Evolutionary conservation across 2,888 invertebrate species (phyloP), one percentile per base, ranked within the genome.

Genomic region (Oasisia sp.): DNA sequence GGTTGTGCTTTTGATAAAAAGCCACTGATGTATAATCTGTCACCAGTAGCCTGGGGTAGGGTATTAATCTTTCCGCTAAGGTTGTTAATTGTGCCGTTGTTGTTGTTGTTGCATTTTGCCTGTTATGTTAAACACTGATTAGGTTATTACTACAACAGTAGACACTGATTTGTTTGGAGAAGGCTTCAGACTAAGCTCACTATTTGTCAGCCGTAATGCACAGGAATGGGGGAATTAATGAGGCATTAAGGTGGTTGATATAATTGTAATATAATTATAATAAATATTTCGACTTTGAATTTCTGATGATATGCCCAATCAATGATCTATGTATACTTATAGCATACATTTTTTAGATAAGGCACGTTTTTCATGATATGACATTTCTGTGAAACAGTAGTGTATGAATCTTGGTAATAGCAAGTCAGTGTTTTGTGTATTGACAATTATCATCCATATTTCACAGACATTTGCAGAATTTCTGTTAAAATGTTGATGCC

Each of bases 1-100:
- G 74, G 74, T 74, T 74, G n/a, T 74, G 74, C 74, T 27, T 74
- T 74, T 74, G 74, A 74, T 74, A 74, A 74, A 74, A 74, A 74
- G 14, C 50, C 9, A 50, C 9, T 50, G 50, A 5, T 50, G 14
- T n/a, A 74, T 74, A 74, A 19, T 74, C 74, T 74, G 27, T 74
- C 74, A 74, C 74, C 74, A 74, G 74, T 14, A 74, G 74, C n/a
- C 74, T 74, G 74, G 27, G 27, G 74, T 74, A 74, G n/a, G 27
- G 27, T 74, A n/a, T 74, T n/a, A 74, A n/a, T 74, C n/a, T 74
- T 74, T 19, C 74, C 1, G 27, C 74, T 74, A 74, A 74, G 27
- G 7, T 74, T 74, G 74, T n/a, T 50, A 50, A 50, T 50, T 74
- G 74, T 2, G 14, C 74, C 19, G 27, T 19, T 58, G 19, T 58